Conservation (phyloP, 1,140 invertebrate species). For the Phymorhynchus buccinoides region DNA sequence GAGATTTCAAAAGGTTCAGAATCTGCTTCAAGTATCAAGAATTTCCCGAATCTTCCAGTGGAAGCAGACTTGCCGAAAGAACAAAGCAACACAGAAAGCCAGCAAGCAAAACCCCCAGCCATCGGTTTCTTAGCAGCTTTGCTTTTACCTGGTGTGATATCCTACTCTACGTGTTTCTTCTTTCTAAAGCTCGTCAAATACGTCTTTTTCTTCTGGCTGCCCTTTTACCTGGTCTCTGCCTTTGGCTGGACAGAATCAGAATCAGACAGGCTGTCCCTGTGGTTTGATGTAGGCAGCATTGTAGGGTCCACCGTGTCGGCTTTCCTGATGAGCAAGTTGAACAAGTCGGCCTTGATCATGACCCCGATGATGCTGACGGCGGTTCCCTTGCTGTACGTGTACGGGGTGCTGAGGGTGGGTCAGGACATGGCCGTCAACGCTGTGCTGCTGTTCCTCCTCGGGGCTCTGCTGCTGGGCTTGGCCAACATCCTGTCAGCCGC, state of each 20-base stretch:
- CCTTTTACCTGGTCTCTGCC: conserved; percentile 72
- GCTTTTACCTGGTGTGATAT: conserved; percentile 74
- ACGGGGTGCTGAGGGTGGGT: neutral
- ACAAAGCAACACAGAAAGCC: neutral
- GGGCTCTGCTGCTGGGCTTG: conserved; percentile 74
- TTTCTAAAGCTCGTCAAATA: conserved; percentile 77
- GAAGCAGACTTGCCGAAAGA: neutral
- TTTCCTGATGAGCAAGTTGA: neutral
- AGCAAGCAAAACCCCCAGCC: no score
- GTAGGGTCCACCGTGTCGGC: conserved; percentile 63
- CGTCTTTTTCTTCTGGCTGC: conserved; percentile 77
- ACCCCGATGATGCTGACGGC: neutral
- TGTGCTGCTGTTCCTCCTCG: conserved; percentile 72
- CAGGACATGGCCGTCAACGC: conserved; percentile 60
- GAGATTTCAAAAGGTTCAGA: neutral
- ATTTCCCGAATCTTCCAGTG: neutral
- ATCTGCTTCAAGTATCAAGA: neutral
- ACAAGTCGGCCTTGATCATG: neutral
- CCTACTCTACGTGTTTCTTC: conserved; percentile 75
- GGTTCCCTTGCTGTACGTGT: conserved; percentile 2
- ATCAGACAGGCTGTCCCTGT: conserved; percentile 74
- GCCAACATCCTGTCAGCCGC: conserved; percentile 74
- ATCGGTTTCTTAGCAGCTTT: conserved; percentile 71
- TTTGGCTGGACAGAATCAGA: conserved; percentile 72
- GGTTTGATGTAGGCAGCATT: conserved; percentile 76